A percentile compares a stretch with the other conserved stretches of the same genome.
phyloP scores from a whole-genome alignment of 92 coral and sea anemone species.

The Siderastrea siderea region DNA sequence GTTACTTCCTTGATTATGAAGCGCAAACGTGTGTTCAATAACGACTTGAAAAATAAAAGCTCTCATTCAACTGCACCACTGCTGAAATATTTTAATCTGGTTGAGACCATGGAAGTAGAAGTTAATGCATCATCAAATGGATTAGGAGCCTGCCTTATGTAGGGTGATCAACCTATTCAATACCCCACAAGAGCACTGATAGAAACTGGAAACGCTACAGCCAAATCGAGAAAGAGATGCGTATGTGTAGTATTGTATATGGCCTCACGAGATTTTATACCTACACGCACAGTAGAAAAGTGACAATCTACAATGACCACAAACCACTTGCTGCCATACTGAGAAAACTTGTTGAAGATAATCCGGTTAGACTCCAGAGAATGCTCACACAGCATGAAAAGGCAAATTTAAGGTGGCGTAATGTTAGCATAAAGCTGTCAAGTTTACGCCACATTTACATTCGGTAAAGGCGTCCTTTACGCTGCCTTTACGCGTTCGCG shows the following conservation, averaged over 20 bases:
- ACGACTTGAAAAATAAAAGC: constrained; percentile 1
- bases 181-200: constrained; percentile 52
- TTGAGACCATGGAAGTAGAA: constrained; percentile 12
- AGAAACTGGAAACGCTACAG: constrained; percentile 40
- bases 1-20: no score
- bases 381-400: no score
- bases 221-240: constrained; percentile 53
- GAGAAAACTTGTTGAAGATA: constrained; percentile 12
- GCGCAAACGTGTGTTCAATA: no score
- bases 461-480: no score
- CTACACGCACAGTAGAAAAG: constrained; percentile 36
- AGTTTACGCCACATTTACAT: no score
- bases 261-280: constrained; percentile 24
- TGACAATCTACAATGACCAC: constrained; percentile 36
- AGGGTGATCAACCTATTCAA: constrained; percentile 40
- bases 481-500: no score
- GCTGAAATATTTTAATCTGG: constrained; percentile 41
- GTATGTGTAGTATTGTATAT: constrained; percentile 39
- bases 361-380: constrained; percentile 22
- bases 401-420: no score
- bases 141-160: constrained; percentile 31
- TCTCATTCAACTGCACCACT: constrained; percentile 42
- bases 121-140: constrained; percentile 43
- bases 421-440: no score
- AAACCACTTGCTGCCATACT: constrained; percentile 35